These are phyloP conservation scores for Cylindroiulus punctatus DNA, from an alignment of 2,888 invertebrate species.

Conservation along the genomic window DNA sequence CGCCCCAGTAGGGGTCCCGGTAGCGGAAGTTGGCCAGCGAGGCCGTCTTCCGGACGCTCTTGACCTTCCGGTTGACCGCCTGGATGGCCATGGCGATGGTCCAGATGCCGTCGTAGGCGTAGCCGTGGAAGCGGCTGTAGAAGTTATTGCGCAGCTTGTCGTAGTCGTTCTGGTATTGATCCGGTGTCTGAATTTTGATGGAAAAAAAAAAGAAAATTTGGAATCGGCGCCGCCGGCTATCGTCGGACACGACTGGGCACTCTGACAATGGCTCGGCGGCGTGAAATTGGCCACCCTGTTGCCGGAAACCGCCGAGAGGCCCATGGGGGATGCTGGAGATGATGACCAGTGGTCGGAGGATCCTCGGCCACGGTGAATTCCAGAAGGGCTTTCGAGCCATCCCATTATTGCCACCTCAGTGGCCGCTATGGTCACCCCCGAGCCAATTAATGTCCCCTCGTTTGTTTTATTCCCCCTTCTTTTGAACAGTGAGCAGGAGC, in stretches of 20 bases:
- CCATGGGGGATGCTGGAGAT: no score
- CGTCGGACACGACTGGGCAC: not conserved
- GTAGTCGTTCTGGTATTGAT: slow-evolving; percentile 87
- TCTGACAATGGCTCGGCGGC: not conserved
- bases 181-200: slow-evolving; percentile 78
- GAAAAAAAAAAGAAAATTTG: not conserved
- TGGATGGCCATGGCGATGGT: slow-evolving; percentile 95
- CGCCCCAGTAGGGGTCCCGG: slow-evolving; percentile 86
- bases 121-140: slow-evolving; percentile 95
- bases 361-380: not conserved
- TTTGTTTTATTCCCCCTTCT: not conserved
- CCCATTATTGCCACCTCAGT: not conserved
- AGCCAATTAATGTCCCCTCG: not conserved
- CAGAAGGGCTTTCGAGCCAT: not conserved
- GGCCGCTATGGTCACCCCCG: not conserved
- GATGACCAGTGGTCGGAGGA: not conserved
- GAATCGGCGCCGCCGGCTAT: not conserved
- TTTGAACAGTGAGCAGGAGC: not conserved
- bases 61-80: slow-evolving; percentile 82
- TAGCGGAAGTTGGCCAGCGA: slow-evolving; percentile 79
- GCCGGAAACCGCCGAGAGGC: not conserved
- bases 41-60: slow-evolving; percentile 50
- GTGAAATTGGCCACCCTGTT: not conserved
- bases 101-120: slow-evolving; percentile 99
- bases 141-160: slow-evolving; percentile 77